phyloP scores from a whole-genome alignment of 2,113 vertebrate species.

The Indri indri region DNA sequence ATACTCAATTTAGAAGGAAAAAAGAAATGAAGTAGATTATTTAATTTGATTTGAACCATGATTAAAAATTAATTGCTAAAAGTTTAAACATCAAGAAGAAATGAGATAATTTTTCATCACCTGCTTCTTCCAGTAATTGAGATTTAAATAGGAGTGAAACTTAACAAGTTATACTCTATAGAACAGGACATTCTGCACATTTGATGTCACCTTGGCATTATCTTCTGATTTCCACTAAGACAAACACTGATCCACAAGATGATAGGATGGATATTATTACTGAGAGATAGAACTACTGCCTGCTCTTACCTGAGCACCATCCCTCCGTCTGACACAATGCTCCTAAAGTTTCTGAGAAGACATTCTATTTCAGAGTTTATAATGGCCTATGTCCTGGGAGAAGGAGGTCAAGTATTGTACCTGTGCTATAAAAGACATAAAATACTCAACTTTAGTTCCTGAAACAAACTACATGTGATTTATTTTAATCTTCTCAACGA shows the following conservation, averaged over 20 bases:
- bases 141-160: conserved; percentile 49
- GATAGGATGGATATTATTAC: conserved; percentile 17
- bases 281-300: neutral
- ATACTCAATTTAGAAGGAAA: neutral
- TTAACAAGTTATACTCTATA: neutral
- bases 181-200: conserved; percentile 33
- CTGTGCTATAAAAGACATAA: neutral
- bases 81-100: neutral
- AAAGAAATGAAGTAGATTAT: neutral
- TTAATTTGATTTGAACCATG: neutral
- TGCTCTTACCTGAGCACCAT: neutral
- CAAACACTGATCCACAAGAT: neutral
- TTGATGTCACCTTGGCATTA: conserved; percentile 43
- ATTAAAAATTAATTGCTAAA: conserved; percentile 37
- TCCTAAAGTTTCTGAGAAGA: neutral
- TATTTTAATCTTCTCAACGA: neutral
- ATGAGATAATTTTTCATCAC: neutral
- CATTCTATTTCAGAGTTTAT: neutral
- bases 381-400: neutral
- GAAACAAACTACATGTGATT: neutral
- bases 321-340: neutral
- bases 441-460: neutral
- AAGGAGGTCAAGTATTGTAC: neutral
- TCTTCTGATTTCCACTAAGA: conserved; percentile 61
- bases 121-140: conserved; percentile 31